These are phyloP conservation scores for Drosophila aldrichi DNA, from an alignment of 2,888 invertebrate genomes.

Conservation along the genomic window DNA sequence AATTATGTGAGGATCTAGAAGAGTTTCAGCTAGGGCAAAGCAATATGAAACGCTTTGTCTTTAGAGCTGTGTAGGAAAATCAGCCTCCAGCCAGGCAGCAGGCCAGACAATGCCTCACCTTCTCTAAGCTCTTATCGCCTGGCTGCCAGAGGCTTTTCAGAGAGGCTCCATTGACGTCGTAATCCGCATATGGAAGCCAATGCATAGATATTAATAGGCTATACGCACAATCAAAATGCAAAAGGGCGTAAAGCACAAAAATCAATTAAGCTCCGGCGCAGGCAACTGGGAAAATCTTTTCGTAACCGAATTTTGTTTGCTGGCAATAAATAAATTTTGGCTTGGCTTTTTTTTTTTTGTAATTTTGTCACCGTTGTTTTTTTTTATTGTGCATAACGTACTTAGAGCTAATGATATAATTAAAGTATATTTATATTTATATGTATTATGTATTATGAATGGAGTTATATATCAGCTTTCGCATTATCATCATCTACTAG, in stretches of 20 bases:
- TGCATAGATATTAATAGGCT: constrained; percentile 16
- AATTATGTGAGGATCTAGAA: constrained; percentile 18
- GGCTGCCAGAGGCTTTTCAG: constrained; percentile 27
- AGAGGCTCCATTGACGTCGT: constrained; percentile 21
- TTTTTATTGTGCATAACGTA: constrained; percentile 84
- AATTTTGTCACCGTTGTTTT: constrained; percentile 85
- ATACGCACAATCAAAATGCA: constrained; percentile 16
- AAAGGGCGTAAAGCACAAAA: constrained; percentile 16
- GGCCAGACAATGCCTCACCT: neutral
- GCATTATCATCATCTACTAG: constrained; percentile 59
- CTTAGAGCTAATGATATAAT: constrained; percentile 82
- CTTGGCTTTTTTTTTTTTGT: constrained; percentile 70
- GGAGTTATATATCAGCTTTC: constrained; percentile 57
- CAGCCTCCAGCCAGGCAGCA: neutral
- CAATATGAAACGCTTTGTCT: constrained; percentile 8
- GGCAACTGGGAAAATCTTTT: neutral
- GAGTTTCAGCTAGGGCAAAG: neutral
- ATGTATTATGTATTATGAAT: constrained; percentile 76
- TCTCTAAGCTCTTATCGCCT: constrained; percentile 35
- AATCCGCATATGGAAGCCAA: constrained; percentile 28
- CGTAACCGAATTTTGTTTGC: neutral
- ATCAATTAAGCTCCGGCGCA: constrained; percentile 30
- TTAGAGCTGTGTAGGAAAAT: constrained; percentile 1
- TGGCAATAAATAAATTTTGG: neutral
- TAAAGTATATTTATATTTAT: constrained; percentile 72